Evolutionary conservation across 1,140 invertebrate species (phyloP).

Genomic region (Centruroides sculpturatus): DNA sequence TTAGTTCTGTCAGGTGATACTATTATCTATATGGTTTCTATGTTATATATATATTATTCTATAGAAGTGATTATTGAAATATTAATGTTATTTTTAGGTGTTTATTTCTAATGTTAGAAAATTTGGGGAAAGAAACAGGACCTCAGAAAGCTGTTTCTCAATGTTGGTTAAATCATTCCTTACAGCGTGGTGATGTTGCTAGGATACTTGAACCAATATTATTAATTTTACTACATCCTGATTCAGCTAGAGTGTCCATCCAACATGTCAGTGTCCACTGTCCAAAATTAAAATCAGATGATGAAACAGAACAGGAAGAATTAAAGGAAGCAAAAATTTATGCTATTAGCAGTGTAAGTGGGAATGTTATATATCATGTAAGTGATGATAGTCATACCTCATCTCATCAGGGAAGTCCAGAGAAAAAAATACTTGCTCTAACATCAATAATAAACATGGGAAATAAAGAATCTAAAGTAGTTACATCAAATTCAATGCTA

Average conservation of each 20-base stretch:
- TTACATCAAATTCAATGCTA: constrained; percentile 36
- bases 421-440: constrained; percentile 18
- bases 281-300: constrained; percentile 11
- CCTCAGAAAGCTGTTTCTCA: constrained; percentile 52
- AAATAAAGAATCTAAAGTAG: constrained; percentile 16
- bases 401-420: constrained; percentile 10
- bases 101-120: constrained; percentile 59
- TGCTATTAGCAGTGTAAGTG: constrained; percentile 71
- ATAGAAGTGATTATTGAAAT: too few species aligned
- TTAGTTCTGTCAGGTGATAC: too few species aligned
- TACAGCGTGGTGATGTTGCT: constrained; percentile 59
- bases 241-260: constrained; percentile 69
- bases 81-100: constrained; percentile 35
- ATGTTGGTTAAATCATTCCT: constrained; percentile 52
- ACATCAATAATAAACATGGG: constrained; percentile 12
- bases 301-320: constrained; percentile 20
- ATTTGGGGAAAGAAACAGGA: constrained; percentile 51
- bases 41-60: too few species aligned
- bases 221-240: constrained; percentile 59
- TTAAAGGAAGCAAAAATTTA: constrained; percentile 49
- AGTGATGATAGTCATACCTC: constrained; percentile 21
- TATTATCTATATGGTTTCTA: too few species aligned
- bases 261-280: constrained; percentile 59
- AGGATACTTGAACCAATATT: constrained; percentile 65
- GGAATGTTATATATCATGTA: constrained; percentile 72